phyloP scores from a whole-genome alignment of 2,113 vertebrate species.

The Gymnogyps californianus region DNA sequence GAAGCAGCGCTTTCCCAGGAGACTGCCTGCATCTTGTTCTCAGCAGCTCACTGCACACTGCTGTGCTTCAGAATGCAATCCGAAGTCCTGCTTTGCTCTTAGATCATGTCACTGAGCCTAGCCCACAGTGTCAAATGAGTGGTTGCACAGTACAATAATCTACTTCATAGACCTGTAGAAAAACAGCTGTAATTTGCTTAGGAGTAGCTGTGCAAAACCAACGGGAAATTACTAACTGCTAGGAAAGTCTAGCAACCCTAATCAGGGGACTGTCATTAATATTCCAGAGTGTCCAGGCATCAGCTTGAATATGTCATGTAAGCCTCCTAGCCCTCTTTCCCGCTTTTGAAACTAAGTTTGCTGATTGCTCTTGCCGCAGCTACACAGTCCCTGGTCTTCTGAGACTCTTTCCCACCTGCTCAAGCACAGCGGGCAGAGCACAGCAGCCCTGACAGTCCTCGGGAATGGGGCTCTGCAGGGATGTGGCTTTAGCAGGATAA shows the following conservation, averaged over 20 bases:
- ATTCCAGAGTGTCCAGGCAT: neutral
- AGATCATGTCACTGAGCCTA: neutral
- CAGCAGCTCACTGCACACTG: neutral
- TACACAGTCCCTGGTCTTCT: neutral
- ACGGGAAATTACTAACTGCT: neutral
- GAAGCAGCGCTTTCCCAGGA: neutral
- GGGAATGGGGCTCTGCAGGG: neutral
- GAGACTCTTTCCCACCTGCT: neutral
- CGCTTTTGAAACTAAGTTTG: neutral
- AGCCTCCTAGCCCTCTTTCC: neutral
- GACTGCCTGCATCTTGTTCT: neutral
- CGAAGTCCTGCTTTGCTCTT: neutral
- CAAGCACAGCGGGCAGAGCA: neutral
- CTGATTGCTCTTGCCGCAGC: neutral
- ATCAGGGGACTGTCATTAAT: neutral
- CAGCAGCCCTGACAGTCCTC: neutral
- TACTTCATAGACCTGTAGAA: neutral
- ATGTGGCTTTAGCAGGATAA: neutral
- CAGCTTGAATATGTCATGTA: neutral
- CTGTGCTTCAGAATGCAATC: neutral
- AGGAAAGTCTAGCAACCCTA: neutral
- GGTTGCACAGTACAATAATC: neutral
- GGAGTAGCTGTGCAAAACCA: neutral
- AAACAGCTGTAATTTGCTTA: neutral
- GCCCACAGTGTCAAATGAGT: neutral